Evolutionary conservation across 2,888 invertebrate species (phyloP).

Genomic region (Tetranychus truncatus): DNA sequence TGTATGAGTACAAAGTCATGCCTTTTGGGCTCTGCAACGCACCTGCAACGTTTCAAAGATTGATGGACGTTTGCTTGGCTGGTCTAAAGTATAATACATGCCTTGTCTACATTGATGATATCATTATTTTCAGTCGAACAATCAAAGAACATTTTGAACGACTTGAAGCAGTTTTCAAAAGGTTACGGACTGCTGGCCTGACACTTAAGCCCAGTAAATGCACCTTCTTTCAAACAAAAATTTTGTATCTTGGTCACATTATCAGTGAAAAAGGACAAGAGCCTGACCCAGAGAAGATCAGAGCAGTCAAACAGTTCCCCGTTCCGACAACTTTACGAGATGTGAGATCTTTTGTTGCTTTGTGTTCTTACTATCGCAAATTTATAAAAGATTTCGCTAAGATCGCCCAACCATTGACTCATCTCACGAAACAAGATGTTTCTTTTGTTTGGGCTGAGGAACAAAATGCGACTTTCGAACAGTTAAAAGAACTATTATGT

Average conservation of each 20-base stretch:
- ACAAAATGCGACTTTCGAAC: too few species aligned
- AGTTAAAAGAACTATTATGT: too few species aligned
- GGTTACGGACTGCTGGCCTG: constrained; percentile 23
- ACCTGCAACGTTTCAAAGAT: constrained; percentile 26
- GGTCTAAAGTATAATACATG: constrained; percentile 24
- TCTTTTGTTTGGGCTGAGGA: too few species aligned
- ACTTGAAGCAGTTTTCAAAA: constrained; percentile 25
- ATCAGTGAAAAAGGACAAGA: too few species aligned
- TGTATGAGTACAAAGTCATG: constrained; percentile 24
- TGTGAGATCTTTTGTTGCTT: constrained; percentile 25
- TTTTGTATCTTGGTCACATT: too few species aligned
- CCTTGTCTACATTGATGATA: constrained; percentile 27
- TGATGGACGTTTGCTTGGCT: constrained; percentile 24
- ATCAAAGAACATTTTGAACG: constrained; percentile 23
- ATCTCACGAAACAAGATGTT: constrained; percentile 21
- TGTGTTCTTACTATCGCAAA: constrained; percentile 25
- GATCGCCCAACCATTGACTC: constrained; percentile 24
- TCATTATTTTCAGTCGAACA: constrained; percentile 22
- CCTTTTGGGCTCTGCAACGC: constrained; percentile 26
- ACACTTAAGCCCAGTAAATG: neutral
- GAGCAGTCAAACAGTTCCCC: constrained; percentile 22
- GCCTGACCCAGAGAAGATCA: too few species aligned
- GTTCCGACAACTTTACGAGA: constrained; percentile 21
- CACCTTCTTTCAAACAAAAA: too few species aligned
- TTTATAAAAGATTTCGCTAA: constrained; percentile 23